Evolutionary conservation across 1,140 invertebrate genomes (phyloP).

Genomic region (Rhizoglyphus robini): DNA sequence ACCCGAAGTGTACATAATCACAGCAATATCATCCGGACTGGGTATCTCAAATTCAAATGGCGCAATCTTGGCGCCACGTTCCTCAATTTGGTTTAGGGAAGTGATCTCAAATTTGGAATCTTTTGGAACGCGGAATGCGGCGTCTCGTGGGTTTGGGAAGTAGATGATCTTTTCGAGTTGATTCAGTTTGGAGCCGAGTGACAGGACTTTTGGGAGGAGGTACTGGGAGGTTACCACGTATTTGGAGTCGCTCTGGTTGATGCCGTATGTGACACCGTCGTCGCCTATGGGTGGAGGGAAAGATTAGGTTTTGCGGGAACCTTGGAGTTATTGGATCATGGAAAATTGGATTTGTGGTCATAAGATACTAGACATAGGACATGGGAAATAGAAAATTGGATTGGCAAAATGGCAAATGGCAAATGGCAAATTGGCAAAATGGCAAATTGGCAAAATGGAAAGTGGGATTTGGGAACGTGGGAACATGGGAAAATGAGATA

Average conservation of each 20-base stretch:
- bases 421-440: too few relatives aligned
- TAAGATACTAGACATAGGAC: too few relatives aligned
- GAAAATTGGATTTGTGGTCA: too few relatives aligned
- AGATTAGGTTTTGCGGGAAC: too few relatives aligned
- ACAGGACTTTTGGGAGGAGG: slow-evolving; percentile 54
- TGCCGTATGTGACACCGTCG: slow-evolving; percentile 79
- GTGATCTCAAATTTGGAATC: slow-evolving; percentile 19
- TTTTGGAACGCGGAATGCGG: neutral
- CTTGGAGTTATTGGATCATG: too few relatives aligned
- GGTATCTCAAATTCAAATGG: neutral
- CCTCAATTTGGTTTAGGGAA: neutral
- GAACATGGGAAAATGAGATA: too few relatives aligned
- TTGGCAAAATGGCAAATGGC: too few relatives aligned
- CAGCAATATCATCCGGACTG: slow-evolving; percentile 31
- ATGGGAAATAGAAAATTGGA: too few relatives aligned
- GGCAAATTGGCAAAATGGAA: too few relatives aligned
- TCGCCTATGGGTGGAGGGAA: neutral
- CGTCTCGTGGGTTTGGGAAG: neutral
- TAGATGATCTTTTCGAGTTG: neutral
- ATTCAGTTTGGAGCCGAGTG: slow-evolving; percentile 63
- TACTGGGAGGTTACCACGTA: slow-evolving; percentile 49
- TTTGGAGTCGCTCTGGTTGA: slow-evolving; percentile 80
- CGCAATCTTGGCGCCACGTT: neutral
- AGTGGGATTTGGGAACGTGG: too few relatives aligned
- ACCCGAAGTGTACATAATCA: slow-evolving; percentile 30